Percentiles rank a stretch among this genome's conserved stretches.
Evolutionary conservation across 2,888 invertebrate genomes (phyloP).

Genomic region (Epirrhoe tristata): DNA sequence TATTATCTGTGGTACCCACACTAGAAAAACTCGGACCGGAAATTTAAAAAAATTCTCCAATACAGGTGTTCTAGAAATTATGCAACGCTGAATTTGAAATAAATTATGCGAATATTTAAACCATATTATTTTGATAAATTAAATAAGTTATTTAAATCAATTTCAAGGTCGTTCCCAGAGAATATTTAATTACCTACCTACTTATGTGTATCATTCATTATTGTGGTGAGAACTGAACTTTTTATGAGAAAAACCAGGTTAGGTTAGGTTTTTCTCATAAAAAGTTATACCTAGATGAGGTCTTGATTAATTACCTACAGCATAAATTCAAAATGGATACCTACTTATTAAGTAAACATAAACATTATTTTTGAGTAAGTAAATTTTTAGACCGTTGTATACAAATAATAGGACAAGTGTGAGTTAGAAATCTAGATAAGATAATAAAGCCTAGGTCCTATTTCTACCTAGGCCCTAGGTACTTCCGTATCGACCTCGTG

Average conservation of each 20-base stretch:
- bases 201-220: neutral
- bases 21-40: too few relatives aligned
- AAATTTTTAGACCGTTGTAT: too few relatives aligned
- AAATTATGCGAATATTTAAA: constrained; percentile 12
- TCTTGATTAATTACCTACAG: too few relatives aligned
- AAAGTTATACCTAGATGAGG: too few relatives aligned
- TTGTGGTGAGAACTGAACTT: constrained; percentile 27
- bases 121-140: constrained; percentile 6
- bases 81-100: constrained; percentile 4
- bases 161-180: constrained; percentile 26
- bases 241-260: too few relatives aligned
- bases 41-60: neutral
- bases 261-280: too few relatives aligned
- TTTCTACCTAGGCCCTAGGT: neutral
- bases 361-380: too few relatives aligned
- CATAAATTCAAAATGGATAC: too few relatives aligned
- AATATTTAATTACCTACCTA: constrained; percentile 8
- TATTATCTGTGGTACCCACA: too few relatives aligned
- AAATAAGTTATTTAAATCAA: constrained; percentile 11
- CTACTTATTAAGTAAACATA: too few relatives aligned
- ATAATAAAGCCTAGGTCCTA: too few relatives aligned
- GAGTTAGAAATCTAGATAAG: too few relatives aligned
- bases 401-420: neutral
- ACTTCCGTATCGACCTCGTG: constrained; percentile 13
- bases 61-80: constrained; percentile 13